These are phyloP conservation scores for Tetraodon nigroviridis DNA, from an alignment of 2,113 vertebrate species.

Conservation along the genomic window DNA sequence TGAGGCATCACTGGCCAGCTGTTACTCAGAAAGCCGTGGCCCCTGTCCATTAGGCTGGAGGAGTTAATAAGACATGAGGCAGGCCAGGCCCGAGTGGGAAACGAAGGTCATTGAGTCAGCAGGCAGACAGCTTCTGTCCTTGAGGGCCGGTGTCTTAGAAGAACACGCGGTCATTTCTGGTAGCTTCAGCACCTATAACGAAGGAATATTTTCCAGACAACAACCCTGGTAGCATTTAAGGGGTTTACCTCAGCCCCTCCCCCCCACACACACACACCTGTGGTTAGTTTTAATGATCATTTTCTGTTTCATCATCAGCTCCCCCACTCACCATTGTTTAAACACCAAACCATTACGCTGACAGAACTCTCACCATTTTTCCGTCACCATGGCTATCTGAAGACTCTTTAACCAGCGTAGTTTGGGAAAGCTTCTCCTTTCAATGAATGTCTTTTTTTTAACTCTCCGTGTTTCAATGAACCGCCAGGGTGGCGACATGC, in stretches of 20 bases:
- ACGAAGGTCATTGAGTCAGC: slow-evolving; percentile 71
- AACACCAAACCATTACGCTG: slow-evolving; percentile 71
- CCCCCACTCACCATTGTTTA: slow-evolving; percentile 57
- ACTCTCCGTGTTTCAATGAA: slow-evolving; percentile 23
- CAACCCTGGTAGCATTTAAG: slow-evolving; percentile 34
- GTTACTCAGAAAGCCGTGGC: slow-evolving; percentile 72
- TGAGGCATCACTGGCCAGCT: slow-evolving; percentile 55
- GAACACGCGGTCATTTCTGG: no score
- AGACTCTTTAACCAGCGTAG: slow-evolving; percentile 28
- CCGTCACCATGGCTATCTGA: slow-evolving; percentile 42
- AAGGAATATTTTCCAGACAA: slow-evolving; percentile 2
- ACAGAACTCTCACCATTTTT: slow-evolving; percentile 68
- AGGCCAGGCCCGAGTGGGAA: slow-evolving; percentile 65
- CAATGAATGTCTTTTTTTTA: slow-evolving; percentile 9
- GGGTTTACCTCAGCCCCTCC: slow-evolving; percentile 33
- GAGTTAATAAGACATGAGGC: slow-evolving; percentile 76
- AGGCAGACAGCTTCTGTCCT: slow-evolving; percentile 64
- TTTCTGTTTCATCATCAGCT: slow-evolving; percentile 42
- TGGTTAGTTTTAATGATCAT: slow-evolving; percentile 36
- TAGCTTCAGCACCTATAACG: no score
- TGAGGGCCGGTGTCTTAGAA: slow-evolving; percentile 49
- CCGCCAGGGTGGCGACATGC: slow-evolving; percentile 25
- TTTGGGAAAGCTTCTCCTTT: slow-evolving; percentile 2
- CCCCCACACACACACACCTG: slow-evolving; percentile 35
- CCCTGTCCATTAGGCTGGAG: slow-evolving; percentile 68